Evolutionary conservation across 2,113 vertebrate genomes (phyloP), one percentile per base, ranked within the genome.

Genomic region (Tringa solitaria): DNA sequence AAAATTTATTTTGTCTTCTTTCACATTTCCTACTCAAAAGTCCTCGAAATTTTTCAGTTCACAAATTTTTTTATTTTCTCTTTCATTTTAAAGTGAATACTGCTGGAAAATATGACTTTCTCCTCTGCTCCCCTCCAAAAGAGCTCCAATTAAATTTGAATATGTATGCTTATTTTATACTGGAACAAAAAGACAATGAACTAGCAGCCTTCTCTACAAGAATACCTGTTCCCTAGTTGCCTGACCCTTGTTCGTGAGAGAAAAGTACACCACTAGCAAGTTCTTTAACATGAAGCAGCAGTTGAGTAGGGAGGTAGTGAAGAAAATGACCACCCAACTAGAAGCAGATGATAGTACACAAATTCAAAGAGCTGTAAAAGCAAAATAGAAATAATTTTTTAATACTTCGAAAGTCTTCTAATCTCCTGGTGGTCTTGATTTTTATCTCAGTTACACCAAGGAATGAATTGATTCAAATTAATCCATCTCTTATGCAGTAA

Each of bases 351-450:
- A 73, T 33, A 70, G 32, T 8, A 35, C 20, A 84, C 10, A 91
- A 73, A 92, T 83, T 56, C 74, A 79, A 89, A 74, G 37, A 84
- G 69, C 12, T n/a, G 23, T 27, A 75, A 78, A 78, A 87, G 57
- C 8, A 46, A 54, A 69, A 15, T 1, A 41, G n/a, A 78, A 69
- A 65, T 8, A 75, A 17, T 80, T 76, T 96, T 77, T 94, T 83
- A 83, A 91, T 94, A 48, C 33, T 72, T 19, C 69, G 35, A 91
- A 69, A 82, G 6, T 51, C n/a, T 91, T 76, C 68, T 83, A 73
- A 67, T 83, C 68, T 77, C 70, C 51, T 96, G 82, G 68, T 88
- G 70, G 87, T 96, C 93, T 93, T 94, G 85, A 87, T 92, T 92
- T 90, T 92, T 91, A 96, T 87, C 93, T 94, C 67, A 59, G n/a